Conservation (phyloP, 2,888 invertebrate species). For the Sphinx pinastri region DNA sequence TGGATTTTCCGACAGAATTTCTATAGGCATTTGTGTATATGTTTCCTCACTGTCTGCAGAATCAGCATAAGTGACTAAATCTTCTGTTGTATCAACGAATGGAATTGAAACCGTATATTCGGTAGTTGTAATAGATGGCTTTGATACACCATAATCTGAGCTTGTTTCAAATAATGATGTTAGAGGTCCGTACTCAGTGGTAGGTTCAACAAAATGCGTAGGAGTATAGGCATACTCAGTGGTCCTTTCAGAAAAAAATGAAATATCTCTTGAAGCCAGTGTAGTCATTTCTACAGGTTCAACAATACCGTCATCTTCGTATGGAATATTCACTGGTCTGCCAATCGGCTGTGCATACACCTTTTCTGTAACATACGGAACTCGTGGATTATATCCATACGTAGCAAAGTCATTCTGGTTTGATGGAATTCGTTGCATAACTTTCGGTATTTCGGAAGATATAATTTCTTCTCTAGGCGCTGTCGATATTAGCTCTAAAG, state of each 20-base stretch:
- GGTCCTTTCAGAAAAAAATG: background rate
- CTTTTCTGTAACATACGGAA: conserved; percentile 14
- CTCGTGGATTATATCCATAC: conserved; percentile 18
- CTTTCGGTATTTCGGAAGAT: background rate
- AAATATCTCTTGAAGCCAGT: background rate
- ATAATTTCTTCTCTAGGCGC: background rate
- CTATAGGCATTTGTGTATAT: too few relatives aligned
- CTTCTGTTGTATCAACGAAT: background rate
- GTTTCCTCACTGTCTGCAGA: too few relatives aligned
- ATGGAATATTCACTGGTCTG: background rate
- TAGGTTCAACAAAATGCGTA: background rate
- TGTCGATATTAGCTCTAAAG: background rate
- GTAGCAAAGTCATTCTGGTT: background rate
- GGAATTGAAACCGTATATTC: background rate
- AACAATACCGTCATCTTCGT: background rate
- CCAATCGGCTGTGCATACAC: conserved; percentile 14
- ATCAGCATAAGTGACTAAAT: background rate
- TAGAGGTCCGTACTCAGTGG: background rate
- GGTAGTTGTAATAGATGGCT: background rate
- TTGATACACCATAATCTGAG: background rate
- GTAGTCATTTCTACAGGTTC: background rate
- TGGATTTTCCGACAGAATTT: background rate
- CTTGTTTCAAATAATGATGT: background rate
- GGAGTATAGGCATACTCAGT: background rate
- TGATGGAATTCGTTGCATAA: background rate